Percentiles rank a stretch among this genome's conserved stretches.
phyloP scores from a whole-genome alignment of 1,140 invertebrate species.

The Armadillidium nasatum region DNA sequence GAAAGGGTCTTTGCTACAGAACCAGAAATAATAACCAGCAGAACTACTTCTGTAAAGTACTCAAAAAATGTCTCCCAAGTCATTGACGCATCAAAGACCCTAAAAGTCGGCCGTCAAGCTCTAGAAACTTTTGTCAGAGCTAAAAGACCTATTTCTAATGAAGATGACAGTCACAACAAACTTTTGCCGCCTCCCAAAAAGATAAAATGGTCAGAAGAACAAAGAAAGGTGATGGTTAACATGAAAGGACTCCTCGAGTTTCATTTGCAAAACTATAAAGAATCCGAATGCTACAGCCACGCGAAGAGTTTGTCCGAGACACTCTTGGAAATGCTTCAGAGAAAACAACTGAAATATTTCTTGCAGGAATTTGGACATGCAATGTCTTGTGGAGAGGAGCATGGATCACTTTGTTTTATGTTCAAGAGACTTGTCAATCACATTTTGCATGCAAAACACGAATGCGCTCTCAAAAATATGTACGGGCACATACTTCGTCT shows the following conservation, averaged over 20 bases:
- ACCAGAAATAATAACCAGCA: neutral
- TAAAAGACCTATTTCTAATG: neutral
- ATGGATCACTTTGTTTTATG: neutral
- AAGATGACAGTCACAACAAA: neutral
- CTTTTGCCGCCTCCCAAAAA: neutral
- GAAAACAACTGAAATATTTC: neutral
- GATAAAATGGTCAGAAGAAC: neutral
- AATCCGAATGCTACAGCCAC: neutral
- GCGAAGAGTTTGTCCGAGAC: neutral
- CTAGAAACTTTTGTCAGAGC: neutral
- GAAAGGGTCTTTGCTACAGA: neutral
- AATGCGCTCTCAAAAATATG: neutral
- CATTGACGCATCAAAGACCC: neutral
- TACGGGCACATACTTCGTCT: conserved; percentile 1
- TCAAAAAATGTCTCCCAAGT: neutral
- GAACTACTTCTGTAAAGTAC: neutral
- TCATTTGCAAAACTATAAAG: neutral
- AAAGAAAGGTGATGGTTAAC: neutral
- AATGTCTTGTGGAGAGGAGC: neutral
- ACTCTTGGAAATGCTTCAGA: neutral
- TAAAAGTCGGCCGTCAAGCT: neutral
- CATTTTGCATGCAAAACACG: neutral
- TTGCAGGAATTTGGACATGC: neutral
- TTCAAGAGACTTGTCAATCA: neutral
- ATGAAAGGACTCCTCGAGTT: neutral